Percentiles rank a stretch among this genome's conserved stretches.
These are phyloP conservation scores for Hozukius guyotensis DNA, from an alignment of 2,797 vertebrate genomes.

Conservation along the genomic window DNA sequence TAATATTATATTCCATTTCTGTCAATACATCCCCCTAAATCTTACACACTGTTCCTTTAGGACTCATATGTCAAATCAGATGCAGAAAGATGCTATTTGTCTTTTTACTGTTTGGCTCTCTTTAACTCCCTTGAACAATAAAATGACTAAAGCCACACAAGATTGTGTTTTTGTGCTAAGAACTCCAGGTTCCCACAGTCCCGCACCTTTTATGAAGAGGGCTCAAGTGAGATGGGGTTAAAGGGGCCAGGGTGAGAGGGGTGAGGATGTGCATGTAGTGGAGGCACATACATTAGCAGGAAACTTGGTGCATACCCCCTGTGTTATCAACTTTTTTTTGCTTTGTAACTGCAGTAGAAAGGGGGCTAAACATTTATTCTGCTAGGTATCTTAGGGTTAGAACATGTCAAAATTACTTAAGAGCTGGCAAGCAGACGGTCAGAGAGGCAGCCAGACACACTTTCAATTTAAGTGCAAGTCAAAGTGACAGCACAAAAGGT, in stretches of 20 bases:
- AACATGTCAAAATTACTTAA: constrained; percentile 41
- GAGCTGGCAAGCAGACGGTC: constrained; percentile 24
- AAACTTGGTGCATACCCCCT: neutral
- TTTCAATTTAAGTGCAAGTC: constrained; percentile 46
- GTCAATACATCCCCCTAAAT: no score
- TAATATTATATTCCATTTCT: no score
- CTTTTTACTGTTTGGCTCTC: neutral
- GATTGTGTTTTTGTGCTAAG: neutral
- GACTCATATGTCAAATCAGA: no score
- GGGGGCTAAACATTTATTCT: constrained; percentile 38
- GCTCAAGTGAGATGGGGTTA: neutral
- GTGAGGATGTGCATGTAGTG: neutral
- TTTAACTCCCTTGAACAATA: neutral
- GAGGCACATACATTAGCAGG: neutral
- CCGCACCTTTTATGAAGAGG: neutral
- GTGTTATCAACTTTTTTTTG: constrained; percentile 26
- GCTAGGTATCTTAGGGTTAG: constrained; percentile 35
- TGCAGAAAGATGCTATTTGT: neutral
- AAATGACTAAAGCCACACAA: neutral
- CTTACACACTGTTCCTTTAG: no score
- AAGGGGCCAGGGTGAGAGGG: neutral
- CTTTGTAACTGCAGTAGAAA: constrained; percentile 32
- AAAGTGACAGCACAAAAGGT: constrained; percentile 69
- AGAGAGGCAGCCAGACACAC: constrained; percentile 43
- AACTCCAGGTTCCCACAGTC: neutral